Evolutionary conservation across 2,888 invertebrate species (phyloP).

Genomic region (Aspidiotus rigidus): DNA sequence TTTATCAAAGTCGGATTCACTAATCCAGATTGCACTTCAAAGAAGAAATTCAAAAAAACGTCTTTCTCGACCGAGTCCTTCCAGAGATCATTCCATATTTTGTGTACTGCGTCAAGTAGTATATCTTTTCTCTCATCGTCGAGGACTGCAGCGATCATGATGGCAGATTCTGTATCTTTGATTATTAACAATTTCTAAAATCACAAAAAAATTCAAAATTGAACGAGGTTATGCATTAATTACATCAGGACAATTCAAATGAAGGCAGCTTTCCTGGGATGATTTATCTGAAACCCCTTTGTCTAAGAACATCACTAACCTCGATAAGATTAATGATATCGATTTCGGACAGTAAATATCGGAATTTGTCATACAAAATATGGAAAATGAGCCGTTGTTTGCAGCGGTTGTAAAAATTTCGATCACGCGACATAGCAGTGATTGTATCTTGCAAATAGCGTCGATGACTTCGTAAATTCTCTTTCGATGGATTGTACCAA

Average conservation of each 20-base stretch:
- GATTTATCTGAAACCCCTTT: too few relatives aligned
- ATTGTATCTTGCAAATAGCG: background rate
- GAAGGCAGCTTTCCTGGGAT: too few relatives aligned
- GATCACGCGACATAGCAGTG: background rate
- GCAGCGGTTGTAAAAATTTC: background rate
- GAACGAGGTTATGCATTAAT: background rate
- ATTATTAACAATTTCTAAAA: constrained; percentile 3
- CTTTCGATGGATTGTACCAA: background rate
- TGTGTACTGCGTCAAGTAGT: background rate
- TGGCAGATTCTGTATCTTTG: constrained; percentile 2
- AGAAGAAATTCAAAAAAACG: background rate
- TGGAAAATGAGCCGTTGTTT: constrained; percentile 4
- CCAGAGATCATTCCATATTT: constrained; percentile 11
- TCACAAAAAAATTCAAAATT: background rate
- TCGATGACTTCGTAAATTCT: background rate
- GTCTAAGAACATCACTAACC: background rate
- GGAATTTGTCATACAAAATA: background rate
- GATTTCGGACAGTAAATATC: background rate
- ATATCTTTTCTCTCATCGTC: background rate
- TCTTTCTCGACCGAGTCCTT: constrained; percentile 8
- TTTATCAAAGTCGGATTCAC: too few relatives aligned
- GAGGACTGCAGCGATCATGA: background rate
- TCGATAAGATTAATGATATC: background rate
- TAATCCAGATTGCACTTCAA: constrained; percentile 9
- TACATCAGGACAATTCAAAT: too few relatives aligned